Base-by-base conservation (phyloP, 2,888 invertebrate genomes). In the Melinaea marsaeus region DNA sequence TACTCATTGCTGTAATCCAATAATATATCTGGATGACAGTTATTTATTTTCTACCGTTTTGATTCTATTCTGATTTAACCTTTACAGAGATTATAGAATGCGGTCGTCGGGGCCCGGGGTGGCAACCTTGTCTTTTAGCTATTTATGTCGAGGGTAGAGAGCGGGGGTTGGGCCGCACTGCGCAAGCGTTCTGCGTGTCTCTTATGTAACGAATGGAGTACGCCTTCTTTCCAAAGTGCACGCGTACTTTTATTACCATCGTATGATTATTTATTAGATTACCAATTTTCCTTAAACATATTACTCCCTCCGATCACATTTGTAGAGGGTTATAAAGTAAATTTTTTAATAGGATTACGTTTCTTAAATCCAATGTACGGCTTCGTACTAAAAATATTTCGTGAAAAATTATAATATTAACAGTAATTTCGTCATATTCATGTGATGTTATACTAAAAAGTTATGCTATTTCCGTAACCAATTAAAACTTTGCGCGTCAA, bases 71-170 rank as follows among this genome's bases (percentile, higher is more conserved):
- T 79, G 81, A 85, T 86, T 84, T 88, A 89, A 90, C 89, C 89
- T 90, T 88, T 88, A 83, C 80, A 81, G 79, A 85, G 85, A 88
- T 89, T 89, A 88, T 85, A 87, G 72, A 89, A 88, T 86, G 87
- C 85, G 88, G 86, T 86, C 83, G 84, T 77, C 71, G 80, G 81
- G 84, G 85, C 81, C 80, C 78, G 79, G 81, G 89, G 88, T 87
- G 88, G 90, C 84, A 90, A 90, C 90, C 90, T 89, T 90, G 90
- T 87, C 81, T 88, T 85, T 88, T 83, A 89, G 86, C 86, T 90
- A 90, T 90, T 90, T 90, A 90, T 89, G 88, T 84, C 80, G 88
- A 83, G 86, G 88, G 87, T 84, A 79, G 81, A 71, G 75, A 79
- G 80, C 75, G 81, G 84, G 86, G 83, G 82, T 75, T 72, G 77